phyloP scores from a whole-genome alignment of 2,113 vertebrate genomes.

The Xenopus tropicalis region DNA sequence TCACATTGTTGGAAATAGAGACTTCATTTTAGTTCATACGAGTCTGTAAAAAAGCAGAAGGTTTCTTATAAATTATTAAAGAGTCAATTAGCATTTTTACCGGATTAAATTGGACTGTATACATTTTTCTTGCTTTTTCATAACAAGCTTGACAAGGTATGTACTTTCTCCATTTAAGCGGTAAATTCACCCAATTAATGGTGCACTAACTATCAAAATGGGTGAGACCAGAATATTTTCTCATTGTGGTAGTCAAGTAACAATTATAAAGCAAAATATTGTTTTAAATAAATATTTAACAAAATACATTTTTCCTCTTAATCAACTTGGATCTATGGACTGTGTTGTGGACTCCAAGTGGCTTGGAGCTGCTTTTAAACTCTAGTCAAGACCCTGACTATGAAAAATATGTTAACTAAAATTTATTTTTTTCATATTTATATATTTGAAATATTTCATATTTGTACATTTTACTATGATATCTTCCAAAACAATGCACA shows the following conservation, averaged over 20 bases:
- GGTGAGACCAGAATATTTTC: conserved; percentile 14
- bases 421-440: too few species aligned
- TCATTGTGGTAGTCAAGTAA: neutral
- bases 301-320: too few species aligned
- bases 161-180: conserved; percentile 9
- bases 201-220: conserved; percentile 6
- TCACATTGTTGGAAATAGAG: conserved; percentile 37
- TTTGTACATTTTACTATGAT: too few species aligned
- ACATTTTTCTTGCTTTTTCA: conserved; percentile 31
- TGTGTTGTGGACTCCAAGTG: too few species aligned
- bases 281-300: too few species aligned
- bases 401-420: too few species aligned
- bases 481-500: too few species aligned
- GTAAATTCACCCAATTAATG: conserved; percentile 1
- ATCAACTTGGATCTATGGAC: too few species aligned
- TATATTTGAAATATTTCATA: too few species aligned
- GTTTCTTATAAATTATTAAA: conserved; percentile 39
- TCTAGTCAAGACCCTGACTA: too few species aligned
- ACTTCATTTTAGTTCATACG: conserved; percentile 26
- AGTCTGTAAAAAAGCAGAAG: conserved; percentile 29
- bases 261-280: too few species aligned
- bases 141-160: conserved; percentile 25
- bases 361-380: too few species aligned
- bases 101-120: conserved; percentile 20
- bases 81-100: conserved; percentile 27